Percentiles rank a stretch among this genome's conserved stretches.
phyloP scores from a whole-genome alignment of 2,113 vertebrate genomes.

The Turnix velox region DNA sequence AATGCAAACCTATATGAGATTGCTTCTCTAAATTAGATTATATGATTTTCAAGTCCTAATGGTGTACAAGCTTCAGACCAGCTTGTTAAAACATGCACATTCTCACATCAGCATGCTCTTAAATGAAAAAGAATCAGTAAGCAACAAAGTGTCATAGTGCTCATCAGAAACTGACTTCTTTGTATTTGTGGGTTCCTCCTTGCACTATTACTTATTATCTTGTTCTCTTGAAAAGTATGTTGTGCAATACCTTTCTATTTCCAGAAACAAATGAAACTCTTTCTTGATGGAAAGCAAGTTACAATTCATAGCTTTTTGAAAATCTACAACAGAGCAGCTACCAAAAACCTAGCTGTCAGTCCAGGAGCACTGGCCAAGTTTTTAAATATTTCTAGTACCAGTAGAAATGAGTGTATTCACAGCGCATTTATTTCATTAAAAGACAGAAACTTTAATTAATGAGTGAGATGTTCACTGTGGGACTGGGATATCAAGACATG shows the following conservation, averaged over 20 bases:
- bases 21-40: not conserved
- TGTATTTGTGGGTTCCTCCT: not conserved
- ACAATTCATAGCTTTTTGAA: not conserved
- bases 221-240: not conserved
- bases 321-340: not conserved
- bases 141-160: not conserved
- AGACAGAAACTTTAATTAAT: not conserved
- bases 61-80: not conserved
- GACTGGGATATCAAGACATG: not conserved
- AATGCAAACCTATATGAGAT: not conserved
- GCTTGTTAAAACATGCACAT: not conserved
- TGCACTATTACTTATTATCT: not conserved
- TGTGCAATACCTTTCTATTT: not conserved
- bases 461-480: accelerated
- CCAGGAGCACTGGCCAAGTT: not conserved
- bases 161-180: not conserved
- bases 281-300: not conserved
- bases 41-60: not conserved
- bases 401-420: not conserved
- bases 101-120: not conserved
- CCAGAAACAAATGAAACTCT: not conserved
- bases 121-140: not conserved
- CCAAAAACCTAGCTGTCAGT: not conserved
- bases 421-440: not conserved
- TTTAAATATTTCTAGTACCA: not conserved